These are phyloP conservation scores for Rotaria magnacalcarata DNA, from an alignment of 2,888 invertebrate genomes.

Conservation along the genomic window DNA sequence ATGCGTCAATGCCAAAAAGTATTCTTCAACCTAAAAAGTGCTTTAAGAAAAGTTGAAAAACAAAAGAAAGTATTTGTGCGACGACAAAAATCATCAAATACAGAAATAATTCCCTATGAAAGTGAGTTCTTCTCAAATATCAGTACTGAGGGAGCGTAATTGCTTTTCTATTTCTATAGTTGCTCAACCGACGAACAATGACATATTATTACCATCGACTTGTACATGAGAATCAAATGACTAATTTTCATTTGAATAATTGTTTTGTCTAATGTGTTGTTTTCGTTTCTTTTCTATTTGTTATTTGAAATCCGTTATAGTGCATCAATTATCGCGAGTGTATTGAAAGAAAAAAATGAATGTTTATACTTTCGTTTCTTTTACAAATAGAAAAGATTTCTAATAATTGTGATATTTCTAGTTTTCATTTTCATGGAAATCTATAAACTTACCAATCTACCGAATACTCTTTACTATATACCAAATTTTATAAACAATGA, in stretches of 20 bases:
- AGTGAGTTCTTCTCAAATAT: too few relatives aligned
- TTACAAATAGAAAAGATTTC: not conserved
- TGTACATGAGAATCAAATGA: not conserved
- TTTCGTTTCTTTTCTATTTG: not conserved
- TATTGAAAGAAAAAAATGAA: not conserved
- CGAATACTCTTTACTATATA: constrained; percentile 71
- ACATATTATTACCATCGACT: not conserved
- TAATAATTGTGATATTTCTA: constrained; percentile 29
- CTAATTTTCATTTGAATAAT: not conserved
- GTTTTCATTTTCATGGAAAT: constrained; percentile 14
- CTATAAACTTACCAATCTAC: constrained; percentile 28
- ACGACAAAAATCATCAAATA: not conserved
- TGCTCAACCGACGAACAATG: not conserved
- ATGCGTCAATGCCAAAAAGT: constrained; percentile 27
- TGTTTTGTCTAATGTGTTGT: not conserved
- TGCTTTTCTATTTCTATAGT: not conserved
- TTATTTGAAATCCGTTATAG: not conserved
- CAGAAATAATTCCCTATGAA: not conserved
- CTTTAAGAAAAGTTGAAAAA: constrained; percentile 14
- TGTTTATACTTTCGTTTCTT: not conserved
- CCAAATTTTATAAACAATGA: constrained; percentile 75
- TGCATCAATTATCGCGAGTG: not conserved
- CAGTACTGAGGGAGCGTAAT: too few relatives aligned
- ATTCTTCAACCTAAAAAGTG: not conserved
- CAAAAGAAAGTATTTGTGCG: not conserved